These are phyloP conservation scores for Psix sp. DNA, from an alignment of 1,140 invertebrate genomes.

Conservation along the genomic window DNA sequence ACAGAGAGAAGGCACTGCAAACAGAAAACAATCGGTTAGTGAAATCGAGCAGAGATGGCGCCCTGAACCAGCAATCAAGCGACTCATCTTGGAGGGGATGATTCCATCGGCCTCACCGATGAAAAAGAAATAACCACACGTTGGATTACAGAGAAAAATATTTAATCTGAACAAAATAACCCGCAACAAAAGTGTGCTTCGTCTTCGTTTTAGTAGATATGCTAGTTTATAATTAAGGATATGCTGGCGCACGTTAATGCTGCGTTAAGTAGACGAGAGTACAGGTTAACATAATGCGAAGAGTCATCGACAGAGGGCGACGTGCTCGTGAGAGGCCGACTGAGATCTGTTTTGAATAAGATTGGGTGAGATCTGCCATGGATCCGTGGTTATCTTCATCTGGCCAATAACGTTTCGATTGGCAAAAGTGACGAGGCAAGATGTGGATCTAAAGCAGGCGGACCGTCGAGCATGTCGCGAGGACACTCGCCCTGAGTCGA, in stretches of 20 bases:
- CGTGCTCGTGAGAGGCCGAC: conserved; percentile 25
- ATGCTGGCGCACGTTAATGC: conserved; percentile 5
- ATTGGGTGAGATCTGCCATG: conserved; percentile 10
- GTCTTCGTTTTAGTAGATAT: conserved; percentile 65
- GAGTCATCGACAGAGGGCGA: conserved; percentile 12
- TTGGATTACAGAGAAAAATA: conserved; percentile 48
- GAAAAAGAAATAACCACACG: conserved; percentile 36
- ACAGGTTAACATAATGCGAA: conserved; percentile 19
- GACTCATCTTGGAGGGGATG: not conserved
- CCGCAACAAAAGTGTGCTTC: conserved; percentile 70
- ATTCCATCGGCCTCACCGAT: conserved; percentile 13
- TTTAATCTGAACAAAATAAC: conserved; percentile 70
- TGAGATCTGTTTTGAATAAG: conserved; percentile 45
- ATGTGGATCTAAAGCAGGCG: no score
- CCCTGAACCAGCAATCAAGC: conserved; percentile 18
- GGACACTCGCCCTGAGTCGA: conserved; percentile 6
- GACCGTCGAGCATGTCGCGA: conserved; percentile 1
- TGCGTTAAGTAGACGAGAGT: conserved; percentile 44
- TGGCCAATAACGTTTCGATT: no score
- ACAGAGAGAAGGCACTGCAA: conserved; percentile 59
- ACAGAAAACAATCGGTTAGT: conserved; percentile 48
- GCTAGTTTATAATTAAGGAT: conserved; percentile 53
- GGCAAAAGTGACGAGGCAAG: no score
- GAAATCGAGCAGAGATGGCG: not conserved
- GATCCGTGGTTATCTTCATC: no score